Conservation (phyloP, 2,113 vertebrate genomes). For the Dolichallabes microphthalmus region DNA sequence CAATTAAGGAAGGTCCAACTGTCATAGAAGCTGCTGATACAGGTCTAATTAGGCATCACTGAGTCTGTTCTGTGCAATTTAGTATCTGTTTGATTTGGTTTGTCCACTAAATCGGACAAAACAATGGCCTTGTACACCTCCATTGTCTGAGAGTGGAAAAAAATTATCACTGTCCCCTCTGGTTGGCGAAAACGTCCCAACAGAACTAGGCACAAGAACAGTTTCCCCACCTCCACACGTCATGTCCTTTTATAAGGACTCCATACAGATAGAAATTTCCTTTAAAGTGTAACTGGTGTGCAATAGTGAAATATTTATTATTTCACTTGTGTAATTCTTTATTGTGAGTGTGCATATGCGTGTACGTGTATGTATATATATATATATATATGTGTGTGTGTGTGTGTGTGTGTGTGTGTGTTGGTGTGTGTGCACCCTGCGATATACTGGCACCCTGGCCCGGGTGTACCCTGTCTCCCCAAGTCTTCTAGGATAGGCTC, state of each 20-base stretch:
- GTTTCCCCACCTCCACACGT: neutral
- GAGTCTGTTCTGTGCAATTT: neutral
- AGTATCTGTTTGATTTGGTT: neutral
- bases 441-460: no score
- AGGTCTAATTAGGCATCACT: neutral
- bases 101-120: neutral
- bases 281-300: neutral
- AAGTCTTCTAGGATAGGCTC: no score
- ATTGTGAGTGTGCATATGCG: no score
- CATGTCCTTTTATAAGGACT: neutral
- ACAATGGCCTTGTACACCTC: neutral
- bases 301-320: neutral
- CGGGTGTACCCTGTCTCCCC: no score
- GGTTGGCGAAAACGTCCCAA: neutral
- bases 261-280: neutral
- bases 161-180: neutral
- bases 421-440: no score
- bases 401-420: no score
- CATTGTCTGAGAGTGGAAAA: neutral
- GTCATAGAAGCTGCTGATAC: neutral
- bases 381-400: no score
- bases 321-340: neutral
- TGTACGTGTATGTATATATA: no score
- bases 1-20: neutral
- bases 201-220: neutral